Base-by-base conservation (phyloP, 2,797 vertebrate species). In the Nyctalus aviator region DNA sequence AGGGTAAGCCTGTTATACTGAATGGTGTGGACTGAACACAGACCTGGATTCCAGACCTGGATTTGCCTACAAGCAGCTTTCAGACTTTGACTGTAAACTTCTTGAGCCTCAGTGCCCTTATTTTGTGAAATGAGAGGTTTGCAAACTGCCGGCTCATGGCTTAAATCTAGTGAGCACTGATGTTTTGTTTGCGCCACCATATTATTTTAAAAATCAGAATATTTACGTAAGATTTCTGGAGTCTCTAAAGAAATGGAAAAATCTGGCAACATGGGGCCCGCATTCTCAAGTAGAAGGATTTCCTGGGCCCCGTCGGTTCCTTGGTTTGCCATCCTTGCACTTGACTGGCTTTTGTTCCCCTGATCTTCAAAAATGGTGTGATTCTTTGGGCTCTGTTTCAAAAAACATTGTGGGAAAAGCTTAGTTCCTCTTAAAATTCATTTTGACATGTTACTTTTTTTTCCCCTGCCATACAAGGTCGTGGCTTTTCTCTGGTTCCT, bases 321-420 rank as follows among this genome's bases (percentile, higher is more conserved):
- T 77, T 69, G 57, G 13, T 90, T 93, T 77, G 25, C 6, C 14
- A 35, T 62, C 77, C 64, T 91, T 78, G 44, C 17, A 46, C 77
- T 90, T 94, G 50, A 66, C 53, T 18, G 46, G 30, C 5, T 73
- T 88, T 92, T 57, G 53, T 68, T 94, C 41, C 41, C 77, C 89
- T 84, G 71, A 88, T 90, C 84, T 86, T 95, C 57, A 83, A 88
- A 92, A 94, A 76, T 3, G 23, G 57, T 82, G 17, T 81, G 73
- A 91, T 77, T 93, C 35, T 94, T 72, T 81, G 48, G 85, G 46
- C 30, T 94, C 91, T 87, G 86, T 91, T 94, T 96, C 91, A 96
- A 94, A 48, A 27, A 76, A 87, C 27, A 48, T 73, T 46, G 85
- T 97, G 93, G 91, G 88, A 92, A 97, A 96, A 73, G 30, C 88